Evolutionary conservation across 2,888 invertebrate species (phyloP), one percentile per base, ranked within the genome.

Genomic region (Diaphora mendica): DNA sequence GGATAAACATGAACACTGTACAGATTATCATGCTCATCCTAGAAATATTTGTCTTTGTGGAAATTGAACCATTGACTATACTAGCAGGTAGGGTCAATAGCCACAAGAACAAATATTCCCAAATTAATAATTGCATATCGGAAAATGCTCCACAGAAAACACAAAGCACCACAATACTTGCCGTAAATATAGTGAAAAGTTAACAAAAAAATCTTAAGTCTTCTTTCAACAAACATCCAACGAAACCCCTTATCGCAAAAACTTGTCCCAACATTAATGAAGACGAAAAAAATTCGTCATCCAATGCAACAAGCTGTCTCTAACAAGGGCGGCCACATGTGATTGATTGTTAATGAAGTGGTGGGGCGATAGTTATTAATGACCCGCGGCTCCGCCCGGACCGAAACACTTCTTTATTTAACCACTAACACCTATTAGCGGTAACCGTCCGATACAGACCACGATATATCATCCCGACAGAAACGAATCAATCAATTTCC

Each of bases 281-380:
- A 71, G 33, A 69, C 75, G 30, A 62, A 81, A 86, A 88, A 84
- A 86, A 80, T 72, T n/a, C 79, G 79, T 85, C 81, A 74, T 77
- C 68, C 82, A 78, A 78, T 81, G 82, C 82, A 85, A 85, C 87
- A 86, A 85, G 80, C 91, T 91, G 92, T 91, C 91, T 82, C 71
- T 79, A 85, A 86, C 91, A 88, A 83, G 85, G 87, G 83, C 84
- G 85, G 87, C 84, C 88, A 91, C 91, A 88, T 91, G 91, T 95
- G 94, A 95, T 95, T 93, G 95, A 95, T 95, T 88, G 93, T 92
- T 94, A 95, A 95, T 95, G 95, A 95, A 95, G 94, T 93, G 89
- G 86, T 87, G 86, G 93, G 92, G 92, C 88, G 90, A 92, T 95
- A 94, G 95, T 94, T 95, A 95, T 95, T 95, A 95, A 95, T 95